These are phyloP conservation scores for Crocodylus rhombifer DNA, from an alignment of 2,797 vertebrate species.

Conservation along the genomic window DNA sequence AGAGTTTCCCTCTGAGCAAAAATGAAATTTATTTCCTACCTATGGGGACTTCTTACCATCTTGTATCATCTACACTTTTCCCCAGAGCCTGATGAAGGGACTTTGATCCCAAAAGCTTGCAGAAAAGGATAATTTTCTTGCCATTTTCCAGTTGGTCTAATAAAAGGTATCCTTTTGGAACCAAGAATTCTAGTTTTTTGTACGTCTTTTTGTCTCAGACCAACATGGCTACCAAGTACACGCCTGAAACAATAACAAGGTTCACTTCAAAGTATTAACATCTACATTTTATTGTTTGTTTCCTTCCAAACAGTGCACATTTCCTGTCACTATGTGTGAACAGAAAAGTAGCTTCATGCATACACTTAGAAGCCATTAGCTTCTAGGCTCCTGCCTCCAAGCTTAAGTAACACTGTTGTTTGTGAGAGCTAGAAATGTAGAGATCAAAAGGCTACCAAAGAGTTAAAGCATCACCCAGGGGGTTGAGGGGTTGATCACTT, in stretches of 20 bases:
- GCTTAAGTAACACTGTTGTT: not conserved
- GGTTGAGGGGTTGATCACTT: not conserved
- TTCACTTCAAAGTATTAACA: not conserved
- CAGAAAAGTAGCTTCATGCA: not conserved
- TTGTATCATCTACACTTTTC: too few relatives aligned
- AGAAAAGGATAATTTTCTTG: too few relatives aligned
- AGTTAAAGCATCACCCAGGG: not conserved
- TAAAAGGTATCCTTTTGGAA: too few relatives aligned
- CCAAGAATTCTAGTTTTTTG: too few relatives aligned
- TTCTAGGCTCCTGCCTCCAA: not conserved
- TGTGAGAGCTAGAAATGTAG: not conserved
- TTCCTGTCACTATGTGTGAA: not conserved
- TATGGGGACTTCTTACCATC: too few relatives aligned
- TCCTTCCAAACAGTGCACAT: not conserved
- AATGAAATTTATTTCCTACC: too few relatives aligned
- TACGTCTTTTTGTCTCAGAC: too few relatives aligned
- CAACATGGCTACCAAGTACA: too few relatives aligned
- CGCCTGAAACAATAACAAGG: not conserved
- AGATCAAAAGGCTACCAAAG: not conserved
- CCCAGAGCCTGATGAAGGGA: too few relatives aligned
- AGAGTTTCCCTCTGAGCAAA: too few relatives aligned
- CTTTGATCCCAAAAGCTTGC: too few relatives aligned
- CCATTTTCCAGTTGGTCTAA: too few relatives aligned
- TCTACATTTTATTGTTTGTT: not conserved
- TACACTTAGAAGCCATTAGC: not conserved